phyloP scores from a whole-genome alignment of 1,140 invertebrate species.

The Drosophila pseudoobscura region DNA sequence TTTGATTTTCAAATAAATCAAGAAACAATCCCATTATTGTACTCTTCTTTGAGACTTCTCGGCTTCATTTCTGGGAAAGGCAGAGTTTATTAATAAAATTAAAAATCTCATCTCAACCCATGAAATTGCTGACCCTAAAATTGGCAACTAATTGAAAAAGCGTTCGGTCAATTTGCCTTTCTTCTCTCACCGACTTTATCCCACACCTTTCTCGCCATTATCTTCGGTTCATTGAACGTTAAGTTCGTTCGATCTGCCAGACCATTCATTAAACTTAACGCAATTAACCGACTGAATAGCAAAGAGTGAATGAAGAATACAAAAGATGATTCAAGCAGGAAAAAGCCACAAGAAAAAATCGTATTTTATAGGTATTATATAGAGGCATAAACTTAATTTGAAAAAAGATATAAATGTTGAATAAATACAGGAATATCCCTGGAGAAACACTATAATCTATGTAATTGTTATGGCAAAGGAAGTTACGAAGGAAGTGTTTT shows the following conservation, averaged over 20 bases:
- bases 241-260: slow-evolving; percentile 14
- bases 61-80: background rate
- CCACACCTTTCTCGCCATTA: slow-evolving; percentile 17
- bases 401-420: no score
- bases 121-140: slow-evolving; percentile 36
- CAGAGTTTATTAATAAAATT: slow-evolving; percentile 14
- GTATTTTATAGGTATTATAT: slow-evolving; percentile 2
- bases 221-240: slow-evolving; percentile 50
- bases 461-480: no score
- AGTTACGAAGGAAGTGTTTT: no score
- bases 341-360: slow-evolving; percentile 12
- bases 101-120: slow-evolving; percentile 34
- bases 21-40: no score
- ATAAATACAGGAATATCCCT: no score
- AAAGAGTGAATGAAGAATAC: slow-evolving; percentile 25
- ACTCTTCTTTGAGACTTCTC: no score
- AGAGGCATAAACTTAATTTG: no score
- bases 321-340: slow-evolving; percentile 22
- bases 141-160: slow-evolving; percentile 49
- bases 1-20: no score
- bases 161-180: slow-evolving; percentile 16
- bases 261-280: slow-evolving; percentile 42
- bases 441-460: no score
- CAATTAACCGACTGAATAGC: slow-evolving; percentile 48
- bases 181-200: slow-evolving; percentile 5